phyloP scores from a whole-genome alignment of 2,888 invertebrate genomes.

The Apamea monoglypha region DNA sequence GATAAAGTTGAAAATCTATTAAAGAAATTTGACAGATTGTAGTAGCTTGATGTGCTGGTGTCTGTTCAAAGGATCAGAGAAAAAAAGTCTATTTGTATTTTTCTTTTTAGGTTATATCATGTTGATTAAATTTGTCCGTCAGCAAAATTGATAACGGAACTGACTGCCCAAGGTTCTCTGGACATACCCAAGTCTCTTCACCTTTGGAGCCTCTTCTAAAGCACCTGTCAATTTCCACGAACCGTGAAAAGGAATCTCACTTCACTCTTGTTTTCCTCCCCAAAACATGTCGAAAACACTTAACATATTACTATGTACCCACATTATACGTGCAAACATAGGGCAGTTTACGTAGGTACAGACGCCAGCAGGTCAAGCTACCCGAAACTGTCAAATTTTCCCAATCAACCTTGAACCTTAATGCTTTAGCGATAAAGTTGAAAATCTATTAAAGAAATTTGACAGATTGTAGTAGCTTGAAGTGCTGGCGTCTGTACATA shows the following conservation, averaged over 20 bases:
- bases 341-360: conserved; percentile 7
- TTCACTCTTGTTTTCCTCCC: conserved; percentile 4
- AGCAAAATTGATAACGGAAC: background rate
- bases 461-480: too few relatives aligned
- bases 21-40: too few relatives aligned
- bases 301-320: conserved; percentile 33
- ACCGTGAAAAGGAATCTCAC: background rate
- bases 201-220: background rate
- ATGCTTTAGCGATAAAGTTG: too few relatives aligned
- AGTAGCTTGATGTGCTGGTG: too few relatives aligned
- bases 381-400: too few relatives aligned
- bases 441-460: too few relatives aligned
- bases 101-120: background rate
- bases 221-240: background rate
- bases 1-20: too few relatives aligned
- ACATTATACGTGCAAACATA: conserved; percentile 32
- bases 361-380: too few relatives aligned
- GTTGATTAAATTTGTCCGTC: background rate
- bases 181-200: background rate
- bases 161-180: too few relatives aligned
- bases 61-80: background rate
- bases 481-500: conserved; percentile 2
- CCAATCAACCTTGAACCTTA: too few relatives aligned
- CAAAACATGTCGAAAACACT: conserved; percentile 49
- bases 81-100: background rate